These are phyloP conservation scores for Pteronotus mesoamericanus DNA, from an alignment of 2,797 vertebrate genomes.

Conservation along the genomic window DNA sequence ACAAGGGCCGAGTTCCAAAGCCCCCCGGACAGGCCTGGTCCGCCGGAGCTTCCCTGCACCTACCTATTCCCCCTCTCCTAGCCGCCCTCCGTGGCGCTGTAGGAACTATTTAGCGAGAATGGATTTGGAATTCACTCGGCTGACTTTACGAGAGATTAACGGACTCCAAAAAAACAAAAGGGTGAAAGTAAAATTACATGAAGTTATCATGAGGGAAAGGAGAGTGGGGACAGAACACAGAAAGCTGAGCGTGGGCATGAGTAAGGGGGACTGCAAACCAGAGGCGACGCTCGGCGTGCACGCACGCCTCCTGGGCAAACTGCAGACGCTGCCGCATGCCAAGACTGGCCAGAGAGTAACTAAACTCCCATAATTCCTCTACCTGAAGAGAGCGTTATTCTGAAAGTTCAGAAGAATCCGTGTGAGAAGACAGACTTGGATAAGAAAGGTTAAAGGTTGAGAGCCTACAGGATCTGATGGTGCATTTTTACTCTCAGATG, in stretches of 20 bases:
- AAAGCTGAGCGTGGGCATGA: background rate
- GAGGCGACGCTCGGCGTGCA: background rate
- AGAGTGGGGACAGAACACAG: background rate
- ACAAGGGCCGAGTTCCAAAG: background rate
- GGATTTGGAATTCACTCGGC: background rate
- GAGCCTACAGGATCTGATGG: background rate
- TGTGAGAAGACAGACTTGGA: background rate
- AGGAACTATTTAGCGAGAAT: conserved; percentile 13
- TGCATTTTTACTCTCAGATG: background rate
- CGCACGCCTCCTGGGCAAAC: background rate
- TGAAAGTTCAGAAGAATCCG: background rate
- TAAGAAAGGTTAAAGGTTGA: background rate
- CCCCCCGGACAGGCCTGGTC: background rate
- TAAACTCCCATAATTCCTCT: background rate
- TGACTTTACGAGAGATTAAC: background rate
- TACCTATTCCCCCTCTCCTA: background rate
- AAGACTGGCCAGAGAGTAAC: background rate
- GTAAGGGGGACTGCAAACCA: background rate
- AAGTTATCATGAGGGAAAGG: conserved; percentile 41
- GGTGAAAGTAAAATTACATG: background rate
- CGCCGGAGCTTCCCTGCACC: background rate
- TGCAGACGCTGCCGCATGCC: background rate
- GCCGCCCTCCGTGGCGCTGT: background rate
- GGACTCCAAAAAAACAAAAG: background rate
- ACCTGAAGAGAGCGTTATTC: background rate